Evolutionary conservation across 2,888 invertebrate species (phyloP), one percentile per base, ranked within the genome.

Genomic region (Apotomis capreana): DNA sequence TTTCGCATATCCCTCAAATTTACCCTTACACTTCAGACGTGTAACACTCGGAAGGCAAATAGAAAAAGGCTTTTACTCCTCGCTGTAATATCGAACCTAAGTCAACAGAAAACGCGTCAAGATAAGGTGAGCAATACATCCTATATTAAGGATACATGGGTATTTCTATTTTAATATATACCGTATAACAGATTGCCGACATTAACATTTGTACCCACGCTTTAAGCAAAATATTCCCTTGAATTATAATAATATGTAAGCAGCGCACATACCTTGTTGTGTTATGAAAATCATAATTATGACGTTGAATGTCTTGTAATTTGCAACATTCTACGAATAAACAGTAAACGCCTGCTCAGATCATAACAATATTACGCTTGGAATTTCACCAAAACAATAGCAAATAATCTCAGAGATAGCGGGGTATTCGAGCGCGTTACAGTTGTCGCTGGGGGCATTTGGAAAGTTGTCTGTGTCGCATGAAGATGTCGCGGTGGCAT

Each of bases 401-500:
- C 51, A 73, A 73, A 72, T 74, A 69, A 71, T 64, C 63, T 62
- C 69, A 69, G 76, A 69, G 72, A 78, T 74, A 61, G 62, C 73
- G 58, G 73, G 61, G 77, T 74, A 78, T 76, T 76, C 57, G 75
- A 72, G 75, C 75, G 75, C 75, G 75, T 73, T 63, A 84, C 83
- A 83, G 80, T 77, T 77, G 79, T 80, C 80, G 75, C 78, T 76
- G 70, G 74, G 76, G 79, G 80, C 83, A 84, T 87, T 87, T 81
- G 80, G 79, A 84, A 86, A 88, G 84, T 85, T 84, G 84, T 85
- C 80, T 77, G 73, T 78, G 81, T 80, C 81, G 80, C 85, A 90
- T 90, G 89, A 90, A 92, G 91, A 92, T 88, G 88, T 91, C 84
- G 86, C 81, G 84, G 87, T 81, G 82, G 83, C 84, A 90, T 91